Percentiles rank a stretch among this genome's conserved stretches.
Conservation (phyloP, 2,888 invertebrate genomes). For the Magallana nippona region DNA sequence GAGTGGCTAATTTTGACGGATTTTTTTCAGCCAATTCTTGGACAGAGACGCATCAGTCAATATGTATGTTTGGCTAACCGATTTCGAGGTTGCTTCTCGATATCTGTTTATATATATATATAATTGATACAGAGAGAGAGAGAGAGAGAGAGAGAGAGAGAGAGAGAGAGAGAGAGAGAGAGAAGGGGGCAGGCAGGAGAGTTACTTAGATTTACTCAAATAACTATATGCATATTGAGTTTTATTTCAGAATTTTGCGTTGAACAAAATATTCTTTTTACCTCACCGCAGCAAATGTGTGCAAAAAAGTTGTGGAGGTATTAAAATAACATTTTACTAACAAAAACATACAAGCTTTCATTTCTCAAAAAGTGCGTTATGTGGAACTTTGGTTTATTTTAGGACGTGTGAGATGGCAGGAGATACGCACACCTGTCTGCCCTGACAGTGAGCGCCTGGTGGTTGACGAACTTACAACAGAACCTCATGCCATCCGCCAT, state of each 20-base stretch:
- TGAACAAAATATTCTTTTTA: neutral
- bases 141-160: conserved; percentile 34
- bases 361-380: too few species aligned
- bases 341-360: neutral
- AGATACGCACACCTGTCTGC: neutral
- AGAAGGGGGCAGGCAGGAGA: too few species aligned
- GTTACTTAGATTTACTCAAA: neutral
- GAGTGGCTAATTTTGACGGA: conserved; percentile 10
- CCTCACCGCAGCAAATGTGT: neutral
- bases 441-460: neutral
- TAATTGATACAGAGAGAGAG: neutral
- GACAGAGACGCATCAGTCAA: neutral
- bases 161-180: conserved; percentile 31
- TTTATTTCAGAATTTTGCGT: neutral
- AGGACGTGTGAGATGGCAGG: neutral
- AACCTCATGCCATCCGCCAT: neutral
- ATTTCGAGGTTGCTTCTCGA: neutral
- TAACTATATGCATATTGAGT: too few species aligned
- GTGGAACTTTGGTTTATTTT: neutral
- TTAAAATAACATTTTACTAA: neutral
- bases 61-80: neutral
- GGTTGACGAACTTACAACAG: neutral
- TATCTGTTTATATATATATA: neutral
- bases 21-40: neutral
- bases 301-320: neutral